Evolutionary conservation across 2,113 vertebrate species (phyloP).

Genomic region (Nothocercus nigrocapillus): DNA sequence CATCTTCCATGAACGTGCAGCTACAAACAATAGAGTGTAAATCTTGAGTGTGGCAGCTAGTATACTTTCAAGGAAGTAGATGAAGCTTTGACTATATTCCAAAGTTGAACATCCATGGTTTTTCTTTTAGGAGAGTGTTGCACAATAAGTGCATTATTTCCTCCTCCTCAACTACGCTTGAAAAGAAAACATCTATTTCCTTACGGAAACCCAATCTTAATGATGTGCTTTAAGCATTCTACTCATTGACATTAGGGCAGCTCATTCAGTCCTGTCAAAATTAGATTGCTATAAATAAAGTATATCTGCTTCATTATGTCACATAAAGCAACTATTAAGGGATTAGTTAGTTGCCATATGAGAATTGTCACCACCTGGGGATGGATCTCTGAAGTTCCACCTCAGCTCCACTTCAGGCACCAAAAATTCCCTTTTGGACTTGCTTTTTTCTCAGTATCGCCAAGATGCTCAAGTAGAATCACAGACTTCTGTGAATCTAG

Average conservation of each 20-base stretch:
- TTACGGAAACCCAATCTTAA: background rate
- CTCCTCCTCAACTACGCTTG: background rate
- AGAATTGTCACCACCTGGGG: background rate
- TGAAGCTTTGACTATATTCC: background rate
- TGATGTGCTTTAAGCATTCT: background rate
- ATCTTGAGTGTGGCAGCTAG: background rate
- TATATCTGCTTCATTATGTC: background rate
- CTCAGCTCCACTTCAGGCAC: background rate
- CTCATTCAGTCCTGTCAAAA: background rate
- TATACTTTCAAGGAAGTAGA: background rate
- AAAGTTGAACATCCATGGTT: background rate
- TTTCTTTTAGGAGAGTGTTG: background rate
- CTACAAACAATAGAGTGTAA: background rate
- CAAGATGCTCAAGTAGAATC: background rate
- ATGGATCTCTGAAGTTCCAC: background rate
- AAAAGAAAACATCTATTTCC: background rate
- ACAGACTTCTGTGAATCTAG: no score
- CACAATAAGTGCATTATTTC: background rate
- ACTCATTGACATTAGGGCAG: background rate
- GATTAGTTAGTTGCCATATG: background rate
- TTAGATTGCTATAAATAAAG: background rate
- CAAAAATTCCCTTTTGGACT: background rate
- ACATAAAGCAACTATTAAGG: background rate
- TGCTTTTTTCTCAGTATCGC: background rate
- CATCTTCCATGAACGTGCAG: background rate